Evolutionary conservation across 2,888 invertebrate genomes (phyloP), one percentile per base, ranked within the genome.

Genomic region (Tortricodes alternella): DNA sequence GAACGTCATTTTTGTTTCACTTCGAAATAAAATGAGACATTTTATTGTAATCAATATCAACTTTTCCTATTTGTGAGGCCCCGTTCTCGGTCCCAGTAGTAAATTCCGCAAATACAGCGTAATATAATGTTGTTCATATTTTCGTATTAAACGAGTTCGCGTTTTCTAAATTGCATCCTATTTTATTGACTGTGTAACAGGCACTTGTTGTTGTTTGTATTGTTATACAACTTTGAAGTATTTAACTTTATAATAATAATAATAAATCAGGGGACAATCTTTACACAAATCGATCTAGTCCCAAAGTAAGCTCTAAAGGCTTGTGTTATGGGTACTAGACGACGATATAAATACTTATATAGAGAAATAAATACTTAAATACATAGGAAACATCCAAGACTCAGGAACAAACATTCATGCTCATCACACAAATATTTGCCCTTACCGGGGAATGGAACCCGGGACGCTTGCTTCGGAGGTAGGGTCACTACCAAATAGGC

Each of bases 31-130:
- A 39, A 39, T 18, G 32, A 44, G 38, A 23, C 21, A 32, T 34
- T 53, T 53, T 53, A 53, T 53, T 46, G 32, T 46, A 53, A 53
- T 46, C 53, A 53, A 44, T 46, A 46, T 15, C 46, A 39, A 46
- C 32, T 53, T 46, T 53, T 46, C 39, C 23, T 53, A 39, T 39
- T 46, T 13, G 18, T 9, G 32, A 11, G 53, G 29, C 32, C 24
- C 3, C 13, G n/a, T 39, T 38, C 32, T 38, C 46, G 46, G 39
- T 46, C 53, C 46, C 39, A 46, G 46, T 38, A 46, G 46, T 53
- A 53, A 53, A 53, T 29, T 46, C 35, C 8, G 43, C 38, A 39
- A 32, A 53, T 32, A 24, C 32, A 32, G 21, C 44, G 41, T 11
- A 43, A 44, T 35, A 27, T 52, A 51, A 50, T 21, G 27, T 46